phyloP scores from a whole-genome alignment of 2,797 vertebrate genomes.

The Emys orbicularis region DNA sequence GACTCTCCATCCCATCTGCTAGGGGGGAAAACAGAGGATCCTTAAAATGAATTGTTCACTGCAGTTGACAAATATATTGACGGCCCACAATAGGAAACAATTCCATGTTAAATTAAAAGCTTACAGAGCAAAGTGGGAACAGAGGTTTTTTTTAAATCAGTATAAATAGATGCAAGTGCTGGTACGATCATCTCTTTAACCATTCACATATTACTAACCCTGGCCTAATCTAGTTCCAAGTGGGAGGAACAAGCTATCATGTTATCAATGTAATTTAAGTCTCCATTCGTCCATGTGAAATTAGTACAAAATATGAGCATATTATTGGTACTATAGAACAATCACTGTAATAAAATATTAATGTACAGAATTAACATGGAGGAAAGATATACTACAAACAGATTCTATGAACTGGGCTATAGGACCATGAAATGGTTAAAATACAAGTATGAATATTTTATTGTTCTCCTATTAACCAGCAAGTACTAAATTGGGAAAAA shows the following conservation, averaged over 20 bases:
- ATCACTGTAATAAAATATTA: background rate
- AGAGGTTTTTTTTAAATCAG: background rate
- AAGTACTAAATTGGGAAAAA: background rate
- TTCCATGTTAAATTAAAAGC: background rate
- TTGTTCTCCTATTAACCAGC: too few relatives aligned
- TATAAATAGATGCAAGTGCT: background rate
- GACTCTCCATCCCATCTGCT: background rate
- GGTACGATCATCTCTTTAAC: background rate
- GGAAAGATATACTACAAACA: background rate
- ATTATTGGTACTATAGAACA: background rate
- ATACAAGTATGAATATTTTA: background rate
- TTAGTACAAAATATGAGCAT: background rate
- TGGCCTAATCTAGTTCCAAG: background rate
- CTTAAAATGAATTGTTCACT: background rate
- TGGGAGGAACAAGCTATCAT: background rate
- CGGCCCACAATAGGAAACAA: background rate
- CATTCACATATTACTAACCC: background rate
- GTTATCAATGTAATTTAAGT: background rate
- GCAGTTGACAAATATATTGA: background rate
- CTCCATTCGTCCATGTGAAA: background rate
- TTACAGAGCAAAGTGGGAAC: background rate
- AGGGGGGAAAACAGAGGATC: background rate
- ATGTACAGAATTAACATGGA: background rate
- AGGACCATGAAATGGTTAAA: background rate
- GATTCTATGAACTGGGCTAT: background rate